Conservation (phyloP, 2,888 invertebrate species). For the Serripes groenlandicus region DNA sequence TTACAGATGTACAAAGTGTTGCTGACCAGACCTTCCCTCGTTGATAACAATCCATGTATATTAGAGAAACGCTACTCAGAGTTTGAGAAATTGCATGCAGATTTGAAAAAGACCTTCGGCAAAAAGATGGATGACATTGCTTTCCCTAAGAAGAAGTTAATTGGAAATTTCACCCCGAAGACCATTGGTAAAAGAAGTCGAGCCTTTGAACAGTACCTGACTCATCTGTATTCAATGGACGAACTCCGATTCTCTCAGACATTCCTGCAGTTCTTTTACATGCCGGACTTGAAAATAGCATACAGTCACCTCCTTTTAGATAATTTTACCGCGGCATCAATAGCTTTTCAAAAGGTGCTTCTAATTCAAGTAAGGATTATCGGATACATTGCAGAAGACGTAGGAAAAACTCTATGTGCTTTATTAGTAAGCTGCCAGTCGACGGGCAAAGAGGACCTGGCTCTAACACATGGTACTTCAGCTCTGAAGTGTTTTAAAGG, state of each 20-base stretch:
- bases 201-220: slow-evolving; percentile 86
- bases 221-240: slow-evolving; percentile 83
- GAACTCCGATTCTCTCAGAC: slow-evolving; percentile 82
- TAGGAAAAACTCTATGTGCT: slow-evolving; percentile 82
- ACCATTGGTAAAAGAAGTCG: slow-evolving; percentile 85
- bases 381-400: slow-evolving; percentile 77
- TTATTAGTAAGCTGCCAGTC: slow-evolving; percentile 81
- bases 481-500: slow-evolving; percentile 78
- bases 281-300: slow-evolving; percentile 80
- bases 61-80: slow-evolving; percentile 86
- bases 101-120: slow-evolving; percentile 80
- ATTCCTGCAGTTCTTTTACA: slow-evolving; percentile 85
- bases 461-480: slow-evolving; percentile 82
- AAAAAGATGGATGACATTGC: slow-evolving; percentile 80
- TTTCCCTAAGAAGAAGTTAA: slow-evolving; percentile 86
- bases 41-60: slow-evolving; percentile 80
- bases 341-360: slow-evolving; percentile 81
- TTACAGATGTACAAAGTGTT: slow-evolving; percentile 81
- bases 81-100: slow-evolving; percentile 84
- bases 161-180: slow-evolving; percentile 86
- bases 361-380: slow-evolving; percentile 84
- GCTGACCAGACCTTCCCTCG: slow-evolving; percentile 72
- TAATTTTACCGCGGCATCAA: slow-evolving; percentile 81
- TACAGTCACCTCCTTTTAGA: slow-evolving; percentile 77
- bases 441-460: slow-evolving; percentile 78